Evolutionary conservation across 2,888 invertebrate genomes (phyloP), one percentile per base, ranked within the genome.

Genomic region (Cephus sareptanus): DNA sequence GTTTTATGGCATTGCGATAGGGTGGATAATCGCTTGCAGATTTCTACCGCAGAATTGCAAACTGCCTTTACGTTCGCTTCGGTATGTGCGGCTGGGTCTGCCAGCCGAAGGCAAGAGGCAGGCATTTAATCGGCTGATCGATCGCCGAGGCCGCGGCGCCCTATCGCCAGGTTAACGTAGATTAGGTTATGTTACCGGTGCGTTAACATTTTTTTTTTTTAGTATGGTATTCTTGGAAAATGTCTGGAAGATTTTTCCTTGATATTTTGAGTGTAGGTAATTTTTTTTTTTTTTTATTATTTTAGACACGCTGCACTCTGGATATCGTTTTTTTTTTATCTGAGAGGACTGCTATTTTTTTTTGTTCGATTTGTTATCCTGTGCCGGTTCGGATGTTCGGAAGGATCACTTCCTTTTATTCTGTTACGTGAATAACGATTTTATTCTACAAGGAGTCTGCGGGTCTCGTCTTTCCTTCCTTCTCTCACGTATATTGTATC

Each of bases 61-160:
- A 56, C 56, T 56, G 56, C 56, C 56, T 56, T 56, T 56, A 56
- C 56, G 56, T 23, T 56, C 56, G 23, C 23, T 56, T 56, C 56
- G 56, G 56, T 56, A 56, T 56, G 56, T 56, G 56, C 9, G 56
- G 56, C 56, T 6, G 23, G 56, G 56, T 23, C 2, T 23, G 23
- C 56, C 56, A 23, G 56, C 56, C 56, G 56, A 56, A 56, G 56
- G 56, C 56, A 34, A 71, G 23, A 71, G 71, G 71, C 71, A 71
- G 71, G 71, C 71, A 71, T 31, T 71, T 71, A 71, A 71, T 71
- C 71, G 23, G 71, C 71, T 71, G 71, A 71, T 71, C 71, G 71
- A 71, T 71, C 71, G 71, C 9, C 71, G 71, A 31, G 71, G 71
- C 12, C 71, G 33, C 71, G 12, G 71, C 71, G 13, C 31, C 71